Percentiles rank a stretch among this genome's conserved stretches.
These are phyloP conservation scores for Tortricodes alternella DNA, from an alignment of 2,888 invertebrate species.

Conservation along the genomic window DNA sequence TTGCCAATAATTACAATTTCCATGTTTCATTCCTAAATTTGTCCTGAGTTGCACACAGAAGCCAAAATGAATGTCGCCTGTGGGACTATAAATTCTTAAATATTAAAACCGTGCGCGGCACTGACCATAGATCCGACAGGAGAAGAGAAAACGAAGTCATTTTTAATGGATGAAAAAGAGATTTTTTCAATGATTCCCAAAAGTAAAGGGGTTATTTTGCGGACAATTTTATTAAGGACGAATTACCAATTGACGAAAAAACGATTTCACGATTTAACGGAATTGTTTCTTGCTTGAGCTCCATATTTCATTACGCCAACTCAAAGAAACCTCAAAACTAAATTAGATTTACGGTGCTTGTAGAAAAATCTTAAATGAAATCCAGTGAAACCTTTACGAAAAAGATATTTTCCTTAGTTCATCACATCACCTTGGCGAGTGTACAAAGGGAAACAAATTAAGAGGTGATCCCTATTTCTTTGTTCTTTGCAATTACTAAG, in stretches of 20 bases:
- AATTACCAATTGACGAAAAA: too few relatives aligned
- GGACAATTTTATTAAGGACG: not conserved
- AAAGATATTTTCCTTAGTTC: not conserved
- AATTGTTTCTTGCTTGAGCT: too few relatives aligned
- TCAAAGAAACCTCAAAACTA: not conserved
- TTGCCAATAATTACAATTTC: not conserved
- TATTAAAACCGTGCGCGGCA: conserved; percentile 68
- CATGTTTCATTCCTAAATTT: conserved; percentile 38
- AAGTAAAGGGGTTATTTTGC: not conserved
- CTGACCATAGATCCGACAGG: conserved; percentile 50
- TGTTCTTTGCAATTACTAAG: not conserved
- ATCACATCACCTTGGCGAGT: conserved; percentile 12
- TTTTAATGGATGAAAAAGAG: conserved; percentile 41
- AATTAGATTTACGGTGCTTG: not conserved
- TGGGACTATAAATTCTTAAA: conserved; percentile 72
- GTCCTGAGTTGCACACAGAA: conserved; percentile 54
- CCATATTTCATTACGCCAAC: not conserved
- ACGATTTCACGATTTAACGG: too few relatives aligned
- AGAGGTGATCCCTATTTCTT: conserved; percentile 1
- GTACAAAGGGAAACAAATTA: conserved; percentile 16
- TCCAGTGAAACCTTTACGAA: not conserved
- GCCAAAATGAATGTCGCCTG: conserved; percentile 69
- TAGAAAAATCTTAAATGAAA: not conserved
- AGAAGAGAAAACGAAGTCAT: conserved; percentile 52
- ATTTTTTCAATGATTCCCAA: conserved; percentile 33